These are phyloP conservation scores for Pavo muticus DNA, from an alignment of 2,113 vertebrate genomes.

Conservation along the genomic window DNA sequence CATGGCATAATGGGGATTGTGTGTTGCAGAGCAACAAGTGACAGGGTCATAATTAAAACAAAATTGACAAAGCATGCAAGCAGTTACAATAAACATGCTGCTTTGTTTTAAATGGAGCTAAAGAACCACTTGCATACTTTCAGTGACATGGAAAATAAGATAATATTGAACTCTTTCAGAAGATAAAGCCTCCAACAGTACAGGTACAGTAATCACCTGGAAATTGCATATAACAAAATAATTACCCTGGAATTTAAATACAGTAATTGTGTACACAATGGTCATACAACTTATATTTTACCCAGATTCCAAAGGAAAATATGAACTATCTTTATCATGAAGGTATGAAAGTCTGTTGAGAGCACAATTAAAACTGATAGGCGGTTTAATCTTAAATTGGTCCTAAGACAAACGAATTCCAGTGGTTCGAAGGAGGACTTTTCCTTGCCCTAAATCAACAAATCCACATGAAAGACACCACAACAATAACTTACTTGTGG, in stretches of 20 bases:
- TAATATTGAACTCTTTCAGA: not conserved
- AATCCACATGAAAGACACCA: not conserved
- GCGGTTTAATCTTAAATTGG: not conserved
- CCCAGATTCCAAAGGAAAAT: not conserved
- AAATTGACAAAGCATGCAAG: slow-evolving; percentile 4
- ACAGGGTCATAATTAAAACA: slow-evolving; percentile 37
- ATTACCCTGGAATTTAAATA: not conserved
- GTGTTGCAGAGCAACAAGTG: slow-evolving; percentile 48
- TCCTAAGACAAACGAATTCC: not conserved
- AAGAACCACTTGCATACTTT: not conserved
- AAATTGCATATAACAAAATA: not conserved
- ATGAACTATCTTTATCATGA: not conserved
- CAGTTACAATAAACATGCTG: not conserved
- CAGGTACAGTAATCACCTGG: not conserved
- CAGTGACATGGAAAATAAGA: not conserved
- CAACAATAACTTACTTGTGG: not conserved
- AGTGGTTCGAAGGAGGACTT: not conserved
- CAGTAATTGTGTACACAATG: not conserved
- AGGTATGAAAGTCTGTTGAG: not conserved
- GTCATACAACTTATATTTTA: not conserved
- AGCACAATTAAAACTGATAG: slow-evolving; percentile 15
- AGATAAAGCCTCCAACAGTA: not conserved
- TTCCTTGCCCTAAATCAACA: not conserved
- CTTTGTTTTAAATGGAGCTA: not conserved
- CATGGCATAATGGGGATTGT: slow-evolving; percentile 34